Evolutionary conservation across 1,140 invertebrate genomes (phyloP).

Genomic region (Oreohelix idahoensis): DNA sequence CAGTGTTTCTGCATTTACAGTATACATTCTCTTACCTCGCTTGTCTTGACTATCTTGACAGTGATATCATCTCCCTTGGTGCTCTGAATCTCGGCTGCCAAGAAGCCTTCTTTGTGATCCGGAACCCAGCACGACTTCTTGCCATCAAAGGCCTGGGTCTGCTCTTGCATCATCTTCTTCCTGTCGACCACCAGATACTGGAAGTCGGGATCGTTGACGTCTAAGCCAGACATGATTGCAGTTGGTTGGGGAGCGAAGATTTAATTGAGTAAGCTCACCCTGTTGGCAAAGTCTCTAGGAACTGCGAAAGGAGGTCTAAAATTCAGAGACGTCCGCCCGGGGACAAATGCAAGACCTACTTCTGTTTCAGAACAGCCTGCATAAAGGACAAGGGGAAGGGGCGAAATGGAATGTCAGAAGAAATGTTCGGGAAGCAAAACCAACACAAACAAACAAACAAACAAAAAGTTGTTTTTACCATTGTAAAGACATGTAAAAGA

Average conservation of each 20-base stretch:
- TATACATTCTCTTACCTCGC: conserved; percentile 58
- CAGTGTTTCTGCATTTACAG: too few species aligned
- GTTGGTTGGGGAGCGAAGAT: neutral
- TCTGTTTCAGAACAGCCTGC: conserved; percentile 27
- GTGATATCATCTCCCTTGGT: conserved; percentile 98
- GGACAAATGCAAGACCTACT: neutral
- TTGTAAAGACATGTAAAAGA: too few species aligned
- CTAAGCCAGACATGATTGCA: conserved; percentile 44
- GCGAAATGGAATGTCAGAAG: neutral
- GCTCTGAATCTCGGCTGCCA: conserved; percentile 96
- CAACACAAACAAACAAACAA: neutral
- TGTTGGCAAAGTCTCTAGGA: neutral
- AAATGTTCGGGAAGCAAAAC: neutral
- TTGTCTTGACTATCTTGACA: conserved; percentile 76
- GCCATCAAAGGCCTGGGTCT: conserved; percentile 84
- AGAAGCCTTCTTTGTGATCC: conserved; percentile 93
- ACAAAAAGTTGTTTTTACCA: neutral
- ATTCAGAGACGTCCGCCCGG: conserved; percentile 19
- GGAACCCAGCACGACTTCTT: conserved; percentile 99
- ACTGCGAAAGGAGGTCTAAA: conserved; percentile 9
- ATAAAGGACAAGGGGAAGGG: neutral
- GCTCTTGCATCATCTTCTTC: conserved; percentile 68
- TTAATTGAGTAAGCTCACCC: neutral
- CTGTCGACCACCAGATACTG: conserved; percentile 69
- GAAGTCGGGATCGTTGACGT: conserved; percentile 68